A percentile compares a stretch with the other conserved stretches of the same genome.
phyloP scores from a whole-genome alignment of 2,888 invertebrate genomes.

The Heliconius hortense region DNA sequence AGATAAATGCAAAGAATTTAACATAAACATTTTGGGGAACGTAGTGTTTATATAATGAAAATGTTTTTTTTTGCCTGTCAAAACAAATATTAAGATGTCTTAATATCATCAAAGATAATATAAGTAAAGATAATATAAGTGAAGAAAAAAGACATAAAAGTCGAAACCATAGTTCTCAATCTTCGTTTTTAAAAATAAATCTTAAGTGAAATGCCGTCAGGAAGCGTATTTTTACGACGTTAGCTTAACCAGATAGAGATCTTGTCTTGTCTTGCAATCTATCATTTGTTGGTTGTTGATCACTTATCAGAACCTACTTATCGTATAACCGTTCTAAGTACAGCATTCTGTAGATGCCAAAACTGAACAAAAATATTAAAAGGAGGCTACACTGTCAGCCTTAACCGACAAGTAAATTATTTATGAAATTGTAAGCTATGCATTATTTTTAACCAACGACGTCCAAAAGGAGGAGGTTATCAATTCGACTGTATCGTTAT shows the following conservation, averaged over 20 bases:
- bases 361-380: constrained; percentile 15
- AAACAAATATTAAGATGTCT: neutral
- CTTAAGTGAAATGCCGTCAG: constrained; percentile 60
- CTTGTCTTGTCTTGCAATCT: constrained; percentile 44
- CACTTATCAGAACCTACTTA: constrained; percentile 45
- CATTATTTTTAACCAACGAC: neutral
- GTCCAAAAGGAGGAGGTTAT: neutral
- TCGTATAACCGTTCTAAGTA: constrained; percentile 27
- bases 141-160: neutral
- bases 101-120: neutral
- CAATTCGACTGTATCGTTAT: neutral
- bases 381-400: neutral
- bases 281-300: constrained; percentile 46
- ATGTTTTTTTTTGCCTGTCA: neutral
- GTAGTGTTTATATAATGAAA: neutral
- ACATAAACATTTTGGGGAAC: neutral
- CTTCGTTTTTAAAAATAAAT: constrained; percentile 62
- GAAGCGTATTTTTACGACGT: constrained; percentile 49
- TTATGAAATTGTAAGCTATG: neutral
- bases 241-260: constrained; percentile 44
- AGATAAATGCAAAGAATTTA: neutral
- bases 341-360: constrained; percentile 16
- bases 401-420: neutral
- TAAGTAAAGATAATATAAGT: neutral
- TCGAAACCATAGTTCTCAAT: constrained; percentile 51